Conservation (phyloP, 1,140 invertebrate genomes). For the Dufourea novaeangliae region DNA sequence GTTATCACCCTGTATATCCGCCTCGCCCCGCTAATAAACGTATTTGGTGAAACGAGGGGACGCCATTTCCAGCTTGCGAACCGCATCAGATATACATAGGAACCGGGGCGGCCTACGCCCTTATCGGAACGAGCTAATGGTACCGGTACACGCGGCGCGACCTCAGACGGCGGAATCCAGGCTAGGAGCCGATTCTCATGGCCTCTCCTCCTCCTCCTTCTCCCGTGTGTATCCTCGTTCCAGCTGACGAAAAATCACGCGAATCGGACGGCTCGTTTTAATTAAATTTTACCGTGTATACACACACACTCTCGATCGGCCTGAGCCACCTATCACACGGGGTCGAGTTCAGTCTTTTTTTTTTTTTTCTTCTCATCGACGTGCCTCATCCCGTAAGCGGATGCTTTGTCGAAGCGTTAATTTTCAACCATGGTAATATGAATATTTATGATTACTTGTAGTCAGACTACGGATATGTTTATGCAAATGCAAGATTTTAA, state of each 20-base stretch:
- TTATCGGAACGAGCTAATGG: slow-evolving; percentile 65
- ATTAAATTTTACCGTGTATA: slow-evolving; percentile 43
- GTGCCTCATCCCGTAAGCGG: neutral
- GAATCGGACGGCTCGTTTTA: slow-evolving; percentile 57
- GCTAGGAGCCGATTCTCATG: slow-evolving; percentile 72
- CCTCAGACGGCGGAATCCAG: slow-evolving; percentile 69
- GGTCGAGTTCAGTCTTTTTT: neutral
- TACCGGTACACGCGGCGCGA: slow-evolving; percentile 58
- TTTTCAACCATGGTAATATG: neutral
- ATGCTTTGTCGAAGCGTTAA: neutral
- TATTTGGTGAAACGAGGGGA: slow-evolving; percentile 46
- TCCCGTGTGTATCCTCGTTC: slow-evolving; percentile 70
- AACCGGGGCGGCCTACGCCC: slow-evolving; percentile 69
- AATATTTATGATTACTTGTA: neutral
- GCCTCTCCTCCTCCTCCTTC: no score
- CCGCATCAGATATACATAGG: slow-evolving; percentile 62
- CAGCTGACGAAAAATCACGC: slow-evolving; percentile 66
- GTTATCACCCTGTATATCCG: no score
- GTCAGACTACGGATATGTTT: no score
- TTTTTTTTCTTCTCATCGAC: no score
- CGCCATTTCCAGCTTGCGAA: slow-evolving; percentile 56
- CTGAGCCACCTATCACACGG: neutral
- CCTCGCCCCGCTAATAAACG: slow-evolving; percentile 36
- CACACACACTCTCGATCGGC: neutral
- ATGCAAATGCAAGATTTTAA: no score